Conservation (phyloP, 2,113 vertebrate species). For the Phylloscopus whistleri region DNA sequence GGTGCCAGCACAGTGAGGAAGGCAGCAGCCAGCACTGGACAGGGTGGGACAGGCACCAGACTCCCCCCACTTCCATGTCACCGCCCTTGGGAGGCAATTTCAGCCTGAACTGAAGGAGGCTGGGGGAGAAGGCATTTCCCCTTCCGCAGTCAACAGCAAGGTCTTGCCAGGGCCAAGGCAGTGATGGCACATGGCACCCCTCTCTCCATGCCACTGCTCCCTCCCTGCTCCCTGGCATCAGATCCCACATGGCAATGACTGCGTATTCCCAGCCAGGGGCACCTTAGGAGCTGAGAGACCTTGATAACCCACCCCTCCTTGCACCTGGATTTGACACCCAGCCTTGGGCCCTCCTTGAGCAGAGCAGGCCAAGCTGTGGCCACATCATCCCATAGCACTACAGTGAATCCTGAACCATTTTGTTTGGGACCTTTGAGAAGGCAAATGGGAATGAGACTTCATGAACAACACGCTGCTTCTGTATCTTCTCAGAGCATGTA, state of each 20-base stretch:
- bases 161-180: neutral
- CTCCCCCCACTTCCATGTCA: neutral
- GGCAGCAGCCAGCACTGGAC: neutral
- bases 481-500: neutral
- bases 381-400: neutral
- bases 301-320: neutral
- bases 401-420: neutral
- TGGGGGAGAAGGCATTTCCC: neutral
- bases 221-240: neutral
- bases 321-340: neutral
- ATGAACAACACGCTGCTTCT: neutral
- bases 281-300: neutral
- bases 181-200: neutral
- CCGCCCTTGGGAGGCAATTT: neutral
- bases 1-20: neutral
- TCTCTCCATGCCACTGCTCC: neutral
- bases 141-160: neutral
- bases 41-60: neutral
- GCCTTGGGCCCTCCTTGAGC: neutral
- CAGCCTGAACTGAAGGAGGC: neutral
- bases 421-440: neutral
- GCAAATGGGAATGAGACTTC: neutral
- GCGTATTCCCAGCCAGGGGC: fast-evolving
- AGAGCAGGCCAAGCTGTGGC: neutral
- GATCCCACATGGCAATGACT: neutral